phyloP scores from a whole-genome alignment of 92 coral and sea anemone species.

The Montipora capitata region DNA sequence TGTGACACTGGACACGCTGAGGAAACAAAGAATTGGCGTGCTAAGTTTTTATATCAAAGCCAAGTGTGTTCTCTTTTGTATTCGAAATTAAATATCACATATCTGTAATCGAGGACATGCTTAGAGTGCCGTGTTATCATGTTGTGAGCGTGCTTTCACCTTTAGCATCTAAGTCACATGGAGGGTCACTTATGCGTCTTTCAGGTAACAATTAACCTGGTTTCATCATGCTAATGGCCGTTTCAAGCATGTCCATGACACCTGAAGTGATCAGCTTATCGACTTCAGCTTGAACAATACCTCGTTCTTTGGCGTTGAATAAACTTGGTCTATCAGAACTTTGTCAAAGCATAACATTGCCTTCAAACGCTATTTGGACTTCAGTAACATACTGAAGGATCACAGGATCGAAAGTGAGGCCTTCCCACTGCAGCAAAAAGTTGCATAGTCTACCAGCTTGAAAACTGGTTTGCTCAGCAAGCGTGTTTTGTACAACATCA shows the following conservation, averaged over 20 bases:
- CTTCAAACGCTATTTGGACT: conserved; percentile 17
- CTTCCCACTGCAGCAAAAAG: conserved; percentile 29
- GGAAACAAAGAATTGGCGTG: no score
- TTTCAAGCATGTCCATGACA: conserved; percentile 51
- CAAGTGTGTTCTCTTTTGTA: no score
- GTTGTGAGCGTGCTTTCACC: no score
- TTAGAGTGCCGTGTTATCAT: no score
- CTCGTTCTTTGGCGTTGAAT: conserved; percentile 31
- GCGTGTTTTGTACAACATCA: conserved; percentile 31
- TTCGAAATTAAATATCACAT: no score
- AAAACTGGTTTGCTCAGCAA: neutral
- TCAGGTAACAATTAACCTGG: conserved; percentile 1
- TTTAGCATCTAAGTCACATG: no score
- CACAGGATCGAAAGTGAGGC: conserved; percentile 30
- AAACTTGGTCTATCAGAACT: conserved; percentile 1
- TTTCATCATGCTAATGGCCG: conserved; percentile 11
- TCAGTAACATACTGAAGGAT: conserved; percentile 23
- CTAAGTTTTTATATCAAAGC: no score
- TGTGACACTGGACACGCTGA: no score
- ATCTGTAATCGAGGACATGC: no score
- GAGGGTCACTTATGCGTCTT: neutral
- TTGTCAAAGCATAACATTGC: conserved; percentile 28
- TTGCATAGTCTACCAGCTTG: conserved; percentile 4
- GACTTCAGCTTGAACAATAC: conserved; percentile 47
- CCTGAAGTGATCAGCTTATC: conserved; percentile 40